A percentile compares a stretch with the other conserved stretches of the same genome.
Evolutionary conservation across 1,140 invertebrate genomes (phyloP).

Genomic region (Babylonia areolata): DNA sequence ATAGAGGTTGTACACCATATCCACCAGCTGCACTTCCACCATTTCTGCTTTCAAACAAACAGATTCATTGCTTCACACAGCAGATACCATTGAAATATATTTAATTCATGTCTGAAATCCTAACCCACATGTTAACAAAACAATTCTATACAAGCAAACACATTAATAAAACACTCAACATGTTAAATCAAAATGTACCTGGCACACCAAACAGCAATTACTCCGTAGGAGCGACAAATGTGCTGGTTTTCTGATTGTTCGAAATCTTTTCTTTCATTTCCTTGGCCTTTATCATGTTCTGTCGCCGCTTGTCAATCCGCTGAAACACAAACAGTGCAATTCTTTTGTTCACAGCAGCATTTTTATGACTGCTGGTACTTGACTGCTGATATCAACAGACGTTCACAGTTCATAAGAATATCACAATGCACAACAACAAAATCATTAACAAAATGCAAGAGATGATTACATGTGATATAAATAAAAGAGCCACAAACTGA

Average conservation of each 20-base stretch:
- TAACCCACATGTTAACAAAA: no score
- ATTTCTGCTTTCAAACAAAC: no score
- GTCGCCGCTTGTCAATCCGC: not conserved
- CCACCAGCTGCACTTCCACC: no score
- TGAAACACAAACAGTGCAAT: not conserved
- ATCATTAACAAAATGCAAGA: not conserved
- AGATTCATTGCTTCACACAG: no score
- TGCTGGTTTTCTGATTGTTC: not conserved
- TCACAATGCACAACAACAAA: not conserved
- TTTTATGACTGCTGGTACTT: not conserved
- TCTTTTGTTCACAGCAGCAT: not conserved
- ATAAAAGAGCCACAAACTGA: not conserved
- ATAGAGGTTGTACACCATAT: no score
- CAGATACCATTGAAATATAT: no score
- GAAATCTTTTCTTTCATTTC: not conserved
- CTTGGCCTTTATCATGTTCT: conserved; percentile 1
- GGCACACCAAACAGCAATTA: not conserved
- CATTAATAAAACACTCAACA: no score
- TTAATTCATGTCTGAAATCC: no score
- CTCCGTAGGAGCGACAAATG: not conserved
- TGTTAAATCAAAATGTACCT: no score
- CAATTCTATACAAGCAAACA: no score
- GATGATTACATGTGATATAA: not conserved
- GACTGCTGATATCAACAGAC: not conserved
- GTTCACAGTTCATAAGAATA: not conserved